Conservation (phyloP, 2,113 vertebrate genomes). For the Labeo catla region DNA sequence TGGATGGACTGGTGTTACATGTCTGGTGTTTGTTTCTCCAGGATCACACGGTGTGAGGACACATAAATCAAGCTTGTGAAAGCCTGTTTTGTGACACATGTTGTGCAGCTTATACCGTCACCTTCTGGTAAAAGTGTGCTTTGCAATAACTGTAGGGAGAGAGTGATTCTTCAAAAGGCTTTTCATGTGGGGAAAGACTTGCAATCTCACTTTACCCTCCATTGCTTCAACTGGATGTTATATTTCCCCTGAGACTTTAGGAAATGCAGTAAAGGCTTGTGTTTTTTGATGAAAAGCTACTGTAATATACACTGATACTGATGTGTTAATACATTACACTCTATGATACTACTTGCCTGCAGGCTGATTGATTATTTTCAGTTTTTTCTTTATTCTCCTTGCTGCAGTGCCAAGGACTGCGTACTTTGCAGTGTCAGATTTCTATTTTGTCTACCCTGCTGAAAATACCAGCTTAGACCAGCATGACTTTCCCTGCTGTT, state of each 20-base stretch:
- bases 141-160: constrained; percentile 46
- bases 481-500: neutral
- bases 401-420: neutral
- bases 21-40: constrained; percentile 25
- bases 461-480: neutral
- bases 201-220: constrained; percentile 27
- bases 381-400: neutral
- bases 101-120: constrained; percentile 3
- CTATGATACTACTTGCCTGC: neutral
- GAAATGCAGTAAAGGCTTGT: constrained; percentile 12
- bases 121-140: constrained; percentile 19
- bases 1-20: constrained; percentile 13
- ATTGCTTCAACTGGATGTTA: constrained; percentile 34
- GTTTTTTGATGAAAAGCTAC: neutral
- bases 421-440: constrained; percentile 9
- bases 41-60: neutral
- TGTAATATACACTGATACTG: constrained; percentile 16
- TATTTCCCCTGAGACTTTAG: constrained; percentile 14
- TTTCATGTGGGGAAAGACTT: neutral
- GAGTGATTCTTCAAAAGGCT: constrained; percentile 61
- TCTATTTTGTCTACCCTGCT: constrained; percentile 2
- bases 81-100: neutral
- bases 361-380: neutral
- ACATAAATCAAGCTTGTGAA: constrained; percentile 20
- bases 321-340: constrained; percentile 7